phyloP scores from a whole-genome alignment of 2,888 invertebrate genomes.

The Troides aeacus region DNA sequence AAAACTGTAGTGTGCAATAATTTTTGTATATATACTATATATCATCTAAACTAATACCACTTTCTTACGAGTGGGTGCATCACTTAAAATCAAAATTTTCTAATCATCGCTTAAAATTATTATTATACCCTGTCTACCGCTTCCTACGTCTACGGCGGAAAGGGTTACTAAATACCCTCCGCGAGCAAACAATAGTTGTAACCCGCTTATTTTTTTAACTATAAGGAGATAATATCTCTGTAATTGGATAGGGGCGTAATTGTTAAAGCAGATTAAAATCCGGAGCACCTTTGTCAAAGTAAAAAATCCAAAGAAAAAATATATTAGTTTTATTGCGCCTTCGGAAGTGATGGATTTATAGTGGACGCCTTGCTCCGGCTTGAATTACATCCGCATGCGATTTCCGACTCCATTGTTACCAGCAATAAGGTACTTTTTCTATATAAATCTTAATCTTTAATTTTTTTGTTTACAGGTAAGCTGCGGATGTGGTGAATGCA shows the following conservation, averaged over 20 bases:
- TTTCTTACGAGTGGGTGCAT: too few relatives aligned
- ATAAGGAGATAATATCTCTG: constrained; percentile 45
- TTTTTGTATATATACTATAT: too few relatives aligned
- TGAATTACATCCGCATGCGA: constrained; percentile 30
- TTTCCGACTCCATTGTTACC: constrained; percentile 23
- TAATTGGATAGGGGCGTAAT: constrained; percentile 56
- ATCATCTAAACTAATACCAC: too few relatives aligned
- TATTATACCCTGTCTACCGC: constrained; percentile 11
- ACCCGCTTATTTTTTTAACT: constrained; percentile 34
- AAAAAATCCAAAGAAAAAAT: constrained; percentile 33
- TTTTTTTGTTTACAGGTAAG: constrained; percentile 40
- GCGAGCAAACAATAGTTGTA: constrained; percentile 42
- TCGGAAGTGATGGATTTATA: constrained; percentile 53
- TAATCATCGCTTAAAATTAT: neutral
- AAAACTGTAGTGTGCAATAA: too few relatives aligned
- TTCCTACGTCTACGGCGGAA: constrained; percentile 26
- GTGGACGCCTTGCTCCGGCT: constrained; percentile 28
- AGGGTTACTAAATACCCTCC: constrained; percentile 35
- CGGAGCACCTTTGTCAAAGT: constrained; percentile 42
- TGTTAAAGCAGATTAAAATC: constrained; percentile 50
- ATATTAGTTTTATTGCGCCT: constrained; percentile 45
- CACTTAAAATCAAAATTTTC: too few relatives aligned
- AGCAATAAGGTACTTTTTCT: constrained; percentile 20
- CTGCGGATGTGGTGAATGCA: neutral
- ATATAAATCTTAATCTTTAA: constrained; percentile 19